These are phyloP conservation scores for Bombyx mandarina DNA, from an alignment of 1,140 invertebrate genomes.

Conservation along the genomic window DNA sequence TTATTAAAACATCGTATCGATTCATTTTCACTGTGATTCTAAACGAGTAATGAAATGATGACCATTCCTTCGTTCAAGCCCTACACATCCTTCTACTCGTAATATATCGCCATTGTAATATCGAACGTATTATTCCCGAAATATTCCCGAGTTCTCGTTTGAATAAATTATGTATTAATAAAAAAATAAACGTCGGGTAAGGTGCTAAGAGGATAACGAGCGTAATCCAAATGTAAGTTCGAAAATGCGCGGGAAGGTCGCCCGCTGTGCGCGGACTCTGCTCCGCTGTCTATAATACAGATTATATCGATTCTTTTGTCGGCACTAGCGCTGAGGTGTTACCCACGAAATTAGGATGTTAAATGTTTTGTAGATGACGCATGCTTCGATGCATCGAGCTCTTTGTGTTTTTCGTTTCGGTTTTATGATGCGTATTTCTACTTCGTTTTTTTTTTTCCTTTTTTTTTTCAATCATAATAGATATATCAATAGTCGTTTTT, in stretches of 20 bases:
- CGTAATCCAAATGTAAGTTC: constrained; percentile 64
- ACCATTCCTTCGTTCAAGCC: constrained; percentile 11
- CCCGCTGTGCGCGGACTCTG: constrained; percentile 38
- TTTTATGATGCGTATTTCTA: constrained; percentile 18
- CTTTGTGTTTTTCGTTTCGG: constrained; percentile 29
- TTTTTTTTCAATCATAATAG: constrained; percentile 38
- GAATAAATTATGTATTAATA: constrained; percentile 63
- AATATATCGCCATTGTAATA: constrained; percentile 54
- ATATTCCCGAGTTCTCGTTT: constrained; percentile 42
- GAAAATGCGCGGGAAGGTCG: constrained; percentile 38
- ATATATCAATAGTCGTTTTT: constrained; percentile 53
- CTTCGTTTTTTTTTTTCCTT: constrained; percentile 15
- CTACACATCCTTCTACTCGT: constrained; percentile 38
- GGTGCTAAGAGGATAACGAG: constrained; percentile 65
- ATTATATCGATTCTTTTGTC: constrained; percentile 63
- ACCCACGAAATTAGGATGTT: constrained; percentile 65
- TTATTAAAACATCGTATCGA: too few species aligned
- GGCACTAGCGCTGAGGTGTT: constrained; percentile 59
- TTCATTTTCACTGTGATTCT: too few species aligned
- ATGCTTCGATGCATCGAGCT: constrained; percentile 28
- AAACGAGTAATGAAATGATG: too few species aligned
- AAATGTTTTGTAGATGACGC: constrained; percentile 64
- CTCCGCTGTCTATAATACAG: constrained; percentile 33
- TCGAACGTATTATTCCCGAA: constrained; percentile 47
- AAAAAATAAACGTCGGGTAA: constrained; percentile 55